A percentile compares a stretch with the other conserved stretches of the same genome.
phyloP scores from a whole-genome alignment of 2,888 invertebrate genomes.

The Drosophila histrio region DNA sequence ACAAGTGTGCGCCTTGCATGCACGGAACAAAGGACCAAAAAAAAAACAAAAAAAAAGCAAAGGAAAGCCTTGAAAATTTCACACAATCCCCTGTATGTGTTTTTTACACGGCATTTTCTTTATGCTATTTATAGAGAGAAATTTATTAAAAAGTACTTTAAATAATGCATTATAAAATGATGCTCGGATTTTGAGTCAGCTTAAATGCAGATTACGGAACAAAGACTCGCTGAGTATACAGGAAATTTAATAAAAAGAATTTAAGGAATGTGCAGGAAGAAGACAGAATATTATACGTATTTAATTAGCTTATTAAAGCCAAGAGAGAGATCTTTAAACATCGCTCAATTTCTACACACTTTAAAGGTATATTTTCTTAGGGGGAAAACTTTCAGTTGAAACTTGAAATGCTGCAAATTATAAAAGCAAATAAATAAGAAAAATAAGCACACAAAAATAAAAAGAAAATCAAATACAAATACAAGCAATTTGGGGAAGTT shows the following conservation, averaged over 20 bases:
- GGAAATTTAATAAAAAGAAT: slow-evolving; percentile 3
- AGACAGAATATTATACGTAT: not conserved
- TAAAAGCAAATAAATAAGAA: slow-evolving; percentile 51
- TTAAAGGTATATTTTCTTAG: not conserved
- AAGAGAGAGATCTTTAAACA: not conserved
- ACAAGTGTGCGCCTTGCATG: slow-evolving; percentile 57
- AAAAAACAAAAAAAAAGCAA: slow-evolving; percentile 8
- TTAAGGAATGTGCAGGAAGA: not conserved
- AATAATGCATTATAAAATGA: slow-evolving; percentile 19
- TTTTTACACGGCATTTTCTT: slow-evolving; percentile 1
- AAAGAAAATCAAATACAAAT: slow-evolving; percentile 23
- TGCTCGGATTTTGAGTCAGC: slow-evolving; percentile 16
- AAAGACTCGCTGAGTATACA: slow-evolving; percentile 11
- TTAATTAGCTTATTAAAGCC: not conserved
- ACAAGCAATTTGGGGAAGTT: slow-evolving; percentile 62
- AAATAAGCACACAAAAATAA: slow-evolving; percentile 15
- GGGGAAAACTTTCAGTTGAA: slow-evolving; percentile 9
- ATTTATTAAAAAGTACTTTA: slow-evolving; percentile 34
- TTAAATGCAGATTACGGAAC: slow-evolving; percentile 27
- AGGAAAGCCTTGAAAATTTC: slow-evolving; percentile 62
- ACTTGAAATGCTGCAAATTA: slow-evolving; percentile 55
- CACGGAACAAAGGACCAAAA: slow-evolving; percentile 41
- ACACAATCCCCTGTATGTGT: slow-evolving; percentile 1
- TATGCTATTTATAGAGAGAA: slow-evolving; percentile 25
- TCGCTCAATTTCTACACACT: not conserved